Evolutionary conservation across 2,113 vertebrate species (phyloP), one percentile per base, ranked within the genome.

Genomic region (Poecile atricapillus): DNA sequence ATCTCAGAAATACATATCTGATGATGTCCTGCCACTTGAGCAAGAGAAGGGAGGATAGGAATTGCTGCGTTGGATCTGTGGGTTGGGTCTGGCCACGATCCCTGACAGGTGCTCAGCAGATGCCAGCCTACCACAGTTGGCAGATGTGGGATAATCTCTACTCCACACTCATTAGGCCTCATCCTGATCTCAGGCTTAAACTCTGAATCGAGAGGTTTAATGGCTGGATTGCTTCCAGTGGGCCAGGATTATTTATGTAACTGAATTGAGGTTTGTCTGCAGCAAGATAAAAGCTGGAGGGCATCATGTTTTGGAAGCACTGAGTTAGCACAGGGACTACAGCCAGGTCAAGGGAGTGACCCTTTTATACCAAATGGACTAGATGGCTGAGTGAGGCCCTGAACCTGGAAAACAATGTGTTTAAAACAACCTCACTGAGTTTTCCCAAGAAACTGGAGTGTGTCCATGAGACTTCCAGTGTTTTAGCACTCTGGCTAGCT

Each of bases 171-270:
- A 60, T 86, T 86, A 90, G 92, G 21, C 60, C 37, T 86, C 76
- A 93, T 96, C 88, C 85, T 94, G 82, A 91, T 93, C 76, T 81
- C 59, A 46, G 68, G 71, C 64, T 95, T 94, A 96, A 78, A 88
- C 41, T 67, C 64, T 78, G 82, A 91, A 90, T 85, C 79, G 78
- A 65, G 92, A 86, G 82, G n/a, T 86, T 95, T 96, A 93, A 71
- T 53, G 84, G 30, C 27, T 95, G 92, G 87, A 91, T 77, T 60
- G n/a, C 21, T 91, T 96, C 93, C 83, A 95, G 25, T 15, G 25
- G 35, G 11, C 20, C 33, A 56, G 25, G 55, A 30, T 67, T 86
- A 47, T 90, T 80, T 47, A 59, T 86, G 44, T 64, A 71, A 90
- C 27, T 1, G 2, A 86, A 63, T 16, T 5, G 2, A 31, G 21